phyloP scores from a whole-genome alignment of 2,113 vertebrate species.

The Genyomyrus donnyi region DNA sequence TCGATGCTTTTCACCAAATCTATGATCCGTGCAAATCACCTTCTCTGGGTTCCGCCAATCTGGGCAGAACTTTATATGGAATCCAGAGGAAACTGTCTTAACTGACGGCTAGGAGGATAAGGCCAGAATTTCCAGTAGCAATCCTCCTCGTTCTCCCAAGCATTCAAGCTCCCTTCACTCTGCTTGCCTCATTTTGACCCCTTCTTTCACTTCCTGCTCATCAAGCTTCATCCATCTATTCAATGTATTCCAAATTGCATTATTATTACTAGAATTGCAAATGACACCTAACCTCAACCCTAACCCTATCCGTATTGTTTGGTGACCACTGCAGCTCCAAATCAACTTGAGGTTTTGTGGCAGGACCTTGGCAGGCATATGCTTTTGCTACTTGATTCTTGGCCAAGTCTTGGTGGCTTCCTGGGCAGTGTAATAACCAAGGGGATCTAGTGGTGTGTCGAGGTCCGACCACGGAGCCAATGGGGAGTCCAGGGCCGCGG shows the following conservation, averaged over 20 bases:
- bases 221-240: background rate
- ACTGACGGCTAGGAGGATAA: background rate
- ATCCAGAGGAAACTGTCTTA: background rate
- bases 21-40: background rate
- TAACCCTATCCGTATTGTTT: background rate
- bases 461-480: background rate
- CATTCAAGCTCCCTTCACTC: background rate
- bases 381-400: background rate
- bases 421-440: background rate
- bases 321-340: background rate
- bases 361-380: constrained; percentile 17
- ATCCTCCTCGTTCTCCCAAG: background rate
- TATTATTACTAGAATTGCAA: background rate
- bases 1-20: background rate
- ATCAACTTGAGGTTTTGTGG: constrained; percentile 18
- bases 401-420: background rate
- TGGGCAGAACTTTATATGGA: background rate
- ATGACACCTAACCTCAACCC: background rate
- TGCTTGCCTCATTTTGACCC: background rate
- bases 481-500: background rate
- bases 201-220: background rate
- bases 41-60: background rate
- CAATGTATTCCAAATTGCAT: background rate
- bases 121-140: background rate
- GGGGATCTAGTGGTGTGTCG: background rate